Evolutionary conservation across 2,113 vertebrate genomes (phyloP).

Genomic region (Galbula dea): DNA sequence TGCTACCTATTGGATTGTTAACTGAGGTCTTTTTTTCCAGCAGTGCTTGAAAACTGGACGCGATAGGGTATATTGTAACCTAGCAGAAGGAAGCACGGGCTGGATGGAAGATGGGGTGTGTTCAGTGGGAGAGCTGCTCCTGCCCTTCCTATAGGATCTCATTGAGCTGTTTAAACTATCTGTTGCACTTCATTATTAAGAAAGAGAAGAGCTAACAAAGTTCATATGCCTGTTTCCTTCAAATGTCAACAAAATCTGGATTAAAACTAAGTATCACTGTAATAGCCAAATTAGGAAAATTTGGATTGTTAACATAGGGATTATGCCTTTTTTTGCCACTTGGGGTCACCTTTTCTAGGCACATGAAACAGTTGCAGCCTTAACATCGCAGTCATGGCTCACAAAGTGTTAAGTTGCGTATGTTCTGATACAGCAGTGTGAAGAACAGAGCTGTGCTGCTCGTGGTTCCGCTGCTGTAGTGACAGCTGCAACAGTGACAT

Average conservation of each 20-base stretch:
- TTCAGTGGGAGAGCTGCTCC: not conserved
- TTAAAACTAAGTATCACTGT: not conserved
- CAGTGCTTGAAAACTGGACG: not conserved
- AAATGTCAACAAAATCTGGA: not conserved
- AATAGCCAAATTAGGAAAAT: not conserved
- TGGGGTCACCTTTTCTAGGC: conserved; percentile 5
- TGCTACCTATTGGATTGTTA: not conserved
- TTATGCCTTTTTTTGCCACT: not conserved
- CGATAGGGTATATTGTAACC: not conserved
- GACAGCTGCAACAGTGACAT: not conserved
- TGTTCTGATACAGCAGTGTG: fast-evolving
- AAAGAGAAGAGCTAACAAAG: not conserved
- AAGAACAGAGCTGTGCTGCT: not conserved
- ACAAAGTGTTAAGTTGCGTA: fast-evolving
- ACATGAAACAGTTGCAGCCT: not conserved
- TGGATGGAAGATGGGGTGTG: fast-evolving
- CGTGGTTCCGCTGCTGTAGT: fast-evolving
- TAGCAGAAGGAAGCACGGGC: not conserved
- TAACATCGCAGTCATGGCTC: fast-evolving
- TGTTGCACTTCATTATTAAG: not conserved
- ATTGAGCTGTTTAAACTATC: not conserved
- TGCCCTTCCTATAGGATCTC: not conserved
- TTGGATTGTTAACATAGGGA: not conserved
- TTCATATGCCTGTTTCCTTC: not conserved
- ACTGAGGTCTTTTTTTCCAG: not conserved